Percentiles rank a stretch among this genome's conserved stretches.
These are phyloP conservation scores for Lepidurus arcticus DNA, from an alignment of 1,140 invertebrate species.

Conservation along the genomic window DNA sequence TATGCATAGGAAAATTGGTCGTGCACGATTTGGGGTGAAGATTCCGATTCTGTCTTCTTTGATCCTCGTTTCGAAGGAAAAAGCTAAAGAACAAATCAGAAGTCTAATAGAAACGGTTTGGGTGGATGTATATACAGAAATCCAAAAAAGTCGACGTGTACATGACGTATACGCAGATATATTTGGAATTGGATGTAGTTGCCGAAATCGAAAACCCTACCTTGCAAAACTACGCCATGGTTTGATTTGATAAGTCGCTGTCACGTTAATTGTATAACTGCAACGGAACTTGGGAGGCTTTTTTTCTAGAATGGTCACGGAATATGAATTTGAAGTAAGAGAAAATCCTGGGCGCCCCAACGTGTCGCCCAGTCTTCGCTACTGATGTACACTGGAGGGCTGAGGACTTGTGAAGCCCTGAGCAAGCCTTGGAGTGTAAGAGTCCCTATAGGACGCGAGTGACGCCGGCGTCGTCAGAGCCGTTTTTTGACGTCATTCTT, in stretches of 20 bases:
- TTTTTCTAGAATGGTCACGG: background rate
- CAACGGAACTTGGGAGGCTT: background rate
- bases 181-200: no score
- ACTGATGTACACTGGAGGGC: background rate
- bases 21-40: no score
- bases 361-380: background rate
- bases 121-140: no score
- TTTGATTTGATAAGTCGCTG: background rate
- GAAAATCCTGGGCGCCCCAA: background rate
- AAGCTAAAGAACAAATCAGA: no score
- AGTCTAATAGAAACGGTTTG: no score
- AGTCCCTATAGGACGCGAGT: background rate
- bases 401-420: background rate
- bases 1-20: no score
- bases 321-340: background rate
- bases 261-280: background rate
- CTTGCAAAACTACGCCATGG: background rate
- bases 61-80: no score
- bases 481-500: conserved; percentile 6
- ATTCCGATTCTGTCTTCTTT: no score
- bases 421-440: background rate
- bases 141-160: no score
- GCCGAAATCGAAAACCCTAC: no score
- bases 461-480: background rate
- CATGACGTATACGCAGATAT: no score